Percentiles rank a stretch among this genome's conserved stretches.
Conservation (phyloP, 2,888 invertebrate genomes). For the Dicyrtoma fusca region DNA sequence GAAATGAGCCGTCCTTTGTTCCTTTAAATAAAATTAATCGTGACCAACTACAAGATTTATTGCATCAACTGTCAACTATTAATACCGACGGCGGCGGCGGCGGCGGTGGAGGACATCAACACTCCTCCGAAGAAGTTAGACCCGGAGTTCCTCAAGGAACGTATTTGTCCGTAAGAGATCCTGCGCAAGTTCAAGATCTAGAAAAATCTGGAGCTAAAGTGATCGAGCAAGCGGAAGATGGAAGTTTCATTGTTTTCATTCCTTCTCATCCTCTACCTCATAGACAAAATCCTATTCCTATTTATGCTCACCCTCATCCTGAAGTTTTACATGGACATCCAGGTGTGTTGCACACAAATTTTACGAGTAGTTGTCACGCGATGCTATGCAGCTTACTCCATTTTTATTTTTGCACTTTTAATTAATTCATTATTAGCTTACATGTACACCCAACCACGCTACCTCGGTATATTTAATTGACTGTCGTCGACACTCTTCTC, state of each 20-base stretch:
- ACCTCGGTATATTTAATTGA: too few species aligned
- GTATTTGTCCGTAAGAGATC: constrained; percentile 48
- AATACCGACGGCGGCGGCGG: constrained; percentile 30
- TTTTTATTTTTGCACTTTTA: constrained; percentile 1
- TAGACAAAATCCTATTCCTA: constrained; percentile 27
- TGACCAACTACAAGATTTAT: constrained; percentile 53
- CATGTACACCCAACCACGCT: too few species aligned
- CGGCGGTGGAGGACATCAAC: background rate
- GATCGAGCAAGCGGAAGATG: constrained; percentile 53
- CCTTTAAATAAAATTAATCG: constrained; percentile 52
- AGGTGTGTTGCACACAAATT: constrained; percentile 32
- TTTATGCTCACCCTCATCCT: constrained; percentile 28
- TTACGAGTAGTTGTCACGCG: constrained; percentile 1
- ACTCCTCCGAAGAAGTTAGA: constrained; percentile 27
- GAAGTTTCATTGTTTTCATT: constrained; percentile 53
- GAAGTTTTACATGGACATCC: constrained; percentile 31
- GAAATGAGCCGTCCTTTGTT: constrained; percentile 49
- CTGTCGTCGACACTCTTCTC: too few species aligned
- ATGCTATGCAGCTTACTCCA: constrained; percentile 12
- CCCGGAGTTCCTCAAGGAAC: constrained; percentile 48
- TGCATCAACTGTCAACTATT: constrained; percentile 51
- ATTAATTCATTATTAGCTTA: background rate
- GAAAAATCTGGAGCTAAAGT: constrained; percentile 53
- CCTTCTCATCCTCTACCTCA: constrained; percentile 44
- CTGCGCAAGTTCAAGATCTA: constrained; percentile 49